phyloP scores from a whole-genome alignment of 2,888 invertebrate genomes.

The Glaucopsyche alexis region DNA sequence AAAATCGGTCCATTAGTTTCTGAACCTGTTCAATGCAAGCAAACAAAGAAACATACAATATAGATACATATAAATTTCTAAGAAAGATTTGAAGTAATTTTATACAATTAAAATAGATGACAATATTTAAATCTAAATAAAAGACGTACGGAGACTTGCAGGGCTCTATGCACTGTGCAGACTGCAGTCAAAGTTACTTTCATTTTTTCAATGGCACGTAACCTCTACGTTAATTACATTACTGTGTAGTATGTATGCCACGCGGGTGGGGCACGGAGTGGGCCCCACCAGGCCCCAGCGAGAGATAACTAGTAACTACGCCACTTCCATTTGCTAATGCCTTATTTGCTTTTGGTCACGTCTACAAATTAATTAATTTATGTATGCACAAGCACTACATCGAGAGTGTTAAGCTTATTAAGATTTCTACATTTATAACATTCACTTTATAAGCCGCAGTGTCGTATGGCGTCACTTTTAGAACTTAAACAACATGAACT shows the following conservation, averaged over 20 bases:
- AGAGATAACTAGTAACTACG: neutral
- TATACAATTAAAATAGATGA: too few species aligned
- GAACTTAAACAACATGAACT: neutral
- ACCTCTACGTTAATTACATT: neutral
- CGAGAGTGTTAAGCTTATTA: neutral
- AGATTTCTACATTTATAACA: neutral
- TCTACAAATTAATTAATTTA: conserved; percentile 14
- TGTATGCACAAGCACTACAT: neutral
- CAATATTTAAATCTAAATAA: too few species aligned
- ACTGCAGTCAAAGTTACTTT: neutral
- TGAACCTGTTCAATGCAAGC: too few species aligned
- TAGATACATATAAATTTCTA: too few species aligned
- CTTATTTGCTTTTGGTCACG: neutral
- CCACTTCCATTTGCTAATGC: neutral
- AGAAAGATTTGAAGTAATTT: too few species aligned
- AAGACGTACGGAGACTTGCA: too few species aligned
- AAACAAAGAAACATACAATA: too few species aligned
- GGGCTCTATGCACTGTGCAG: too few species aligned
- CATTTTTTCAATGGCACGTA: conserved; percentile 4
- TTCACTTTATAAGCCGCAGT: neutral
- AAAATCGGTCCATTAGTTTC: too few species aligned
- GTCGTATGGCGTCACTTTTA: neutral
- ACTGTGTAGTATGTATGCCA: neutral
- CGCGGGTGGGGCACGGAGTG: neutral
- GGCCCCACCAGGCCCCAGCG: too few species aligned